These are phyloP conservation scores for Acanthis flammea DNA, from an alignment of 2,797 vertebrate genomes.

Conservation along the genomic window DNA sequence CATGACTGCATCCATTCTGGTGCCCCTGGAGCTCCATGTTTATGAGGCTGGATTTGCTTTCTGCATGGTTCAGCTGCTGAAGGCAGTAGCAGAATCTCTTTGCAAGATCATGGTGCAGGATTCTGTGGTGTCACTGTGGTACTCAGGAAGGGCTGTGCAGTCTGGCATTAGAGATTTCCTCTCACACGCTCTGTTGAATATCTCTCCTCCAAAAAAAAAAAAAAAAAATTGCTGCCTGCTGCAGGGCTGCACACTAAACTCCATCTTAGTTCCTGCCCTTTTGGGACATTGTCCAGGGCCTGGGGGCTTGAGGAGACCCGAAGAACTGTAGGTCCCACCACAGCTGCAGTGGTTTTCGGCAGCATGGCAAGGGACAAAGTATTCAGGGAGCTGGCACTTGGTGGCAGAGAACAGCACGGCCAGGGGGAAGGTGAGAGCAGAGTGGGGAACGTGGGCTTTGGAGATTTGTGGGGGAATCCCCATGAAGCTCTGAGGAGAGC, in stretches of 20 bases:
- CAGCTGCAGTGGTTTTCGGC: not conserved
- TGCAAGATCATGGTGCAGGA: not conserved
- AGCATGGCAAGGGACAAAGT: not conserved
- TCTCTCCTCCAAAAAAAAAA: not conserved
- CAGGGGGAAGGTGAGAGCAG: not conserved
- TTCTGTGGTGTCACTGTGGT: not conserved
- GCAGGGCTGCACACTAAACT: not conserved
- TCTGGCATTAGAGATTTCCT: not conserved
- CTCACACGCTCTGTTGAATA: not conserved
- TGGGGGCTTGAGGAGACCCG: not conserved
- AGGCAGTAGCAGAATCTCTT: not conserved
- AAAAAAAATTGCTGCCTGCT: not conserved
- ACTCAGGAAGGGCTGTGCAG: not conserved
- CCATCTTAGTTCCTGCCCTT: not conserved
- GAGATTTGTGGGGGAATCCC: not conserved
- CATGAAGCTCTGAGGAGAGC: not conserved
- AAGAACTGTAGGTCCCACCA: not conserved
- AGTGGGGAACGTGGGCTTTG: fast-evolving
- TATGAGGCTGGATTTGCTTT: not conserved
- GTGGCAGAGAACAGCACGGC: not conserved
- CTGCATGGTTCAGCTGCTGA: not conserved
- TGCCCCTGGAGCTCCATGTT: not conserved
- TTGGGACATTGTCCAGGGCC: not conserved
- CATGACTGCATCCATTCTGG: not conserved
- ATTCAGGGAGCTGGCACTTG: not conserved